phyloP scores from a whole-genome alignment of 2,888 invertebrate species.

The Bedellia somnulentella region DNA sequence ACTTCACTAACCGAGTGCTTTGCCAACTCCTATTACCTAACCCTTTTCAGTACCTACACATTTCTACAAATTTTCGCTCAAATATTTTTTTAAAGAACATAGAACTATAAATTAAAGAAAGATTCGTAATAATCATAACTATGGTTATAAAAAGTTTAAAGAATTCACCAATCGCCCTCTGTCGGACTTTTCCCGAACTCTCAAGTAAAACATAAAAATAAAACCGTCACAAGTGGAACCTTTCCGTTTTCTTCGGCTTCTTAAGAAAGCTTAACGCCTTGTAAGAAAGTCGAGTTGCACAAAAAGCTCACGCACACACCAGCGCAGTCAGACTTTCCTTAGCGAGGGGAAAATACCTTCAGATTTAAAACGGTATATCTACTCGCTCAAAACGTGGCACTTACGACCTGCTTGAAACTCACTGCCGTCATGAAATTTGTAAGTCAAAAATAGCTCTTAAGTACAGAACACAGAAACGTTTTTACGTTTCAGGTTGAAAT shows the following conservation, averaged over 20 bases:
- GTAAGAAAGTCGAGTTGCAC: slow-evolving; percentile 42
- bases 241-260: slow-evolving; percentile 54
- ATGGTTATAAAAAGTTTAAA: slow-evolving; percentile 7
- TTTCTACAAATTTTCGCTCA: no score
- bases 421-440: no score
- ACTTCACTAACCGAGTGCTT: slow-evolving; percentile 10
- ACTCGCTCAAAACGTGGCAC: no score
- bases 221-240: slow-evolving; percentile 44
- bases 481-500: no score
- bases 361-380: slow-evolving; percentile 19
- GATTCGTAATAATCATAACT: no score
- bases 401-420: no score
- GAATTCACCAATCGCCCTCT: slow-evolving; percentile 36
- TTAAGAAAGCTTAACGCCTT: slow-evolving; percentile 46
- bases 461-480: no score
- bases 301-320: slow-evolving; percentile 22
- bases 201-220: slow-evolving; percentile 37
- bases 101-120: no score
- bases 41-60: no score
- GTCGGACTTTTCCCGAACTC: slow-evolving; percentile 22
- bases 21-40: no score
- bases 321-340: slow-evolving; percentile 15
- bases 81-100: no score
- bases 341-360: slow-evolving; percentile 12
- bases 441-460: no score